Evolutionary conservation across 2,113 vertebrate genomes (phyloP).

Genomic region (Willisornis vidua): DNA sequence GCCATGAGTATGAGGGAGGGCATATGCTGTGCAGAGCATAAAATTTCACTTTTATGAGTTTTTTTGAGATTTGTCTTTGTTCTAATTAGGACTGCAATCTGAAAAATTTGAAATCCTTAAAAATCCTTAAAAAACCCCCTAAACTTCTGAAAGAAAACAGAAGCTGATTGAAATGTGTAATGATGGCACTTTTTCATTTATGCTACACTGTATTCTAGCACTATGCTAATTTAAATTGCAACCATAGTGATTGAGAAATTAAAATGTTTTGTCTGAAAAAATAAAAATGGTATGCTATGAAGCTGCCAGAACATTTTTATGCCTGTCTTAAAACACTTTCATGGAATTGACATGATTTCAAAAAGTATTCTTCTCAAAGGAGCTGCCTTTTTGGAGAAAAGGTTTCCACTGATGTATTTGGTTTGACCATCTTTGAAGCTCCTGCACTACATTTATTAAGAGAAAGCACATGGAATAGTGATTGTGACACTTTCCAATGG

Average conservation of each 20-base stretch:
- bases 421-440: not conserved
- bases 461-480: not conserved
- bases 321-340: not conserved
- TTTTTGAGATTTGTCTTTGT: not conserved
- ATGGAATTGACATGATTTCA: not conserved
- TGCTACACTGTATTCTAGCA: not conserved
- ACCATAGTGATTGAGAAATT: not conserved
- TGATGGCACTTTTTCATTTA: not conserved
- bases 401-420: not conserved
- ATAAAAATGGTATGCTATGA: not conserved
- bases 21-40: not conserved
- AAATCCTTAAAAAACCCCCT: not conserved
- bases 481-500: not conserved
- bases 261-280: not conserved
- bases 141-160: not conserved
- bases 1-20: not conserved
- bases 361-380: not conserved
- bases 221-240: not conserved
- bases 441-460: not conserved
- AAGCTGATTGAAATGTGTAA: not conserved
- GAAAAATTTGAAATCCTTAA: not conserved
- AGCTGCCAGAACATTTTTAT: not conserved
- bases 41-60: not conserved
- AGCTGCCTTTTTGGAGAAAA: not conserved
- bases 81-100: not conserved